Percentiles rank a stretch among this genome's conserved stretches.
Conservation (phyloP, 1,140 invertebrate genomes). For the Arctopsyche grandis region DNA sequence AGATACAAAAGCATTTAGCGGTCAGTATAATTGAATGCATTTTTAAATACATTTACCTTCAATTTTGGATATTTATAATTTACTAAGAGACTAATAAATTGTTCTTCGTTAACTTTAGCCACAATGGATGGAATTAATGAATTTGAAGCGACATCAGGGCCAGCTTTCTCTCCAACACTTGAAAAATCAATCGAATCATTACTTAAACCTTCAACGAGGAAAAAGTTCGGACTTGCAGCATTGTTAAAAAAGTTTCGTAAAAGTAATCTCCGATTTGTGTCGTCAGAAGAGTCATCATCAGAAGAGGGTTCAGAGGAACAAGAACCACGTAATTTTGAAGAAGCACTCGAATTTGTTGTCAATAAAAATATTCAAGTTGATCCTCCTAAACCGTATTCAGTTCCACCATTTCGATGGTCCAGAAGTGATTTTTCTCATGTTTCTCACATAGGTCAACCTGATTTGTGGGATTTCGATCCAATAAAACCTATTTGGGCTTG, state of each 20-base stretch:
- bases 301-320: constrained; percentile 58
- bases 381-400: constrained; percentile 43
- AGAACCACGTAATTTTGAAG: constrained; percentile 58
- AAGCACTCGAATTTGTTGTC: constrained; percentile 50
- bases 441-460: constrained; percentile 60
- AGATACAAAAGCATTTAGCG: constrained; percentile 62
- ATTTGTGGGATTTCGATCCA: constrained; percentile 62
- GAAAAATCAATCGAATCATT: constrained; percentile 49
- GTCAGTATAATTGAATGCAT: constrained; percentile 55
- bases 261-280: constrained; percentile 44
- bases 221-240: constrained; percentile 49
- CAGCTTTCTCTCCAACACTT: constrained; percentile 57
- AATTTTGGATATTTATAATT: neutral
- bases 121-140: constrained; percentile 54
- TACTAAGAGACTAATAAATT: neutral
- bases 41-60: neutral
- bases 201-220: constrained; percentile 46
- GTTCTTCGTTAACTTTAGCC: constrained; percentile 38
- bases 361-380: constrained; percentile 52
- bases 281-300: constrained; percentile 56
- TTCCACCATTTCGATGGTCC: constrained; percentile 63
- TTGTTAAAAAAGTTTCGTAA: constrained; percentile 49
- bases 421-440: constrained; percentile 59
- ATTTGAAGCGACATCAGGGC: constrained; percentile 61
- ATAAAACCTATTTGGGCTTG: constrained; percentile 63